Evolutionary conservation across 2,113 vertebrate genomes (phyloP).

Genomic region (Piaya cayana): DNA sequence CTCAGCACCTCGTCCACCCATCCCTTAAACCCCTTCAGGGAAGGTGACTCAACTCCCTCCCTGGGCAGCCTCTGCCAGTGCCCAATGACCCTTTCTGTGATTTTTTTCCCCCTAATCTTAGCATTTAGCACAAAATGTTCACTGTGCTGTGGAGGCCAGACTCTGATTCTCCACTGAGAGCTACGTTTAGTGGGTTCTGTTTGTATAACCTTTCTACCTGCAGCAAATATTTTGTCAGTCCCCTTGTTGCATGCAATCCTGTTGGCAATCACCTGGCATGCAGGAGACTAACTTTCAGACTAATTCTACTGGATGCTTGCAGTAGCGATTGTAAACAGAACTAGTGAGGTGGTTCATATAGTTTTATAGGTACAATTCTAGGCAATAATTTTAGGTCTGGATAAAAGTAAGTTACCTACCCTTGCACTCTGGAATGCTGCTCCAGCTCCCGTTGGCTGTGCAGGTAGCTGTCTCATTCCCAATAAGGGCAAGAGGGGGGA

Average conservation of each 20-base stretch:
- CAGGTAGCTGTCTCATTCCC: slow-evolving; percentile 82
- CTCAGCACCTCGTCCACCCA: too few relatives aligned
- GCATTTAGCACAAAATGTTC: neutral
- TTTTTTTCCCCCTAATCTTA: too few relatives aligned
- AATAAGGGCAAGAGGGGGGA: slow-evolving; percentile 75
- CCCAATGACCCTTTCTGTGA: too few relatives aligned
- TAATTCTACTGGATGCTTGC: neutral
- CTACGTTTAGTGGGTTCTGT: neutral
- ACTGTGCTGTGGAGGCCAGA: neutral
- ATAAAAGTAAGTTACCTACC: slow-evolving; percentile 60
- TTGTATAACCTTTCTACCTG: slow-evolving; percentile 19
- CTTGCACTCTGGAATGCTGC: slow-evolving; percentile 81
- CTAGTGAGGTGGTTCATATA: fast-evolving
- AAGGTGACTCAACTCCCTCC: too few relatives aligned
- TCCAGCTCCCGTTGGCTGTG: slow-evolving; percentile 82
- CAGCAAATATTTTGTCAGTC: neutral
- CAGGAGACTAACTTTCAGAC: neutral
- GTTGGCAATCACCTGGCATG: neutral
- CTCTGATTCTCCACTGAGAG: neutral
- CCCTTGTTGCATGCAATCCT: neutral
- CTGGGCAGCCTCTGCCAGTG: too few relatives aligned
- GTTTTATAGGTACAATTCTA: neutral
- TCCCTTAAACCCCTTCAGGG: too few relatives aligned
- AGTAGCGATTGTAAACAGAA: neutral
- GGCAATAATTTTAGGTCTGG: neutral